Conservation (phyloP, 1,140 invertebrate genomes). For the Hetaerina americana region DNA sequence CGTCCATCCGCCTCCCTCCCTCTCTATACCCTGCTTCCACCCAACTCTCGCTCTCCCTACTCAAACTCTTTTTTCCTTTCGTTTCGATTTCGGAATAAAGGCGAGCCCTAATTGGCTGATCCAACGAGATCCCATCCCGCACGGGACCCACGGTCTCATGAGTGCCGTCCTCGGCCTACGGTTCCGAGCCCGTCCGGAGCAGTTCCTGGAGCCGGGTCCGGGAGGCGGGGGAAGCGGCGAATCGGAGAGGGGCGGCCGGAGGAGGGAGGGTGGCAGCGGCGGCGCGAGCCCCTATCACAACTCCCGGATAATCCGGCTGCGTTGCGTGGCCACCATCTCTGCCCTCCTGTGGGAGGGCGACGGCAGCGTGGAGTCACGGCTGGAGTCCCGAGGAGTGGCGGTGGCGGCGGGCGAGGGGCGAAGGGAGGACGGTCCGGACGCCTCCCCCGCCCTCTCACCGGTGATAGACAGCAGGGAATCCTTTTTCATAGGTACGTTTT, state of each 20-base stretch:
- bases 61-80: too few species aligned
- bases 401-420: neutral
- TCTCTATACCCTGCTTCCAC: neutral
- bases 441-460: neutral
- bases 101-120: neutral
- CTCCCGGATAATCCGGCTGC: neutral
- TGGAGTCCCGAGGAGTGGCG: neutral
- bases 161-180: neutral
- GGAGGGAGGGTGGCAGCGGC: neutral
- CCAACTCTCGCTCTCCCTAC: too few species aligned
- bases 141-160: neutral
- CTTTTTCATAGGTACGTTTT: neutral
- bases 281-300: too few species aligned
- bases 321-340: neutral
- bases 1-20: neutral
- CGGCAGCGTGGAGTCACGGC: too few species aligned
- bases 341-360: neutral
- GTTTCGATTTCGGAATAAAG: neutral
- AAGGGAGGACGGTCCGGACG: neutral
- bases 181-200: neutral
- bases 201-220: neutral
- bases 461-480: neutral
- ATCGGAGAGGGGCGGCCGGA: neutral
- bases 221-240: neutral
- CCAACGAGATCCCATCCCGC: neutral